phyloP scores from a whole-genome alignment of 1,140 invertebrate genomes.

The Zaprionus taronus region DNA sequence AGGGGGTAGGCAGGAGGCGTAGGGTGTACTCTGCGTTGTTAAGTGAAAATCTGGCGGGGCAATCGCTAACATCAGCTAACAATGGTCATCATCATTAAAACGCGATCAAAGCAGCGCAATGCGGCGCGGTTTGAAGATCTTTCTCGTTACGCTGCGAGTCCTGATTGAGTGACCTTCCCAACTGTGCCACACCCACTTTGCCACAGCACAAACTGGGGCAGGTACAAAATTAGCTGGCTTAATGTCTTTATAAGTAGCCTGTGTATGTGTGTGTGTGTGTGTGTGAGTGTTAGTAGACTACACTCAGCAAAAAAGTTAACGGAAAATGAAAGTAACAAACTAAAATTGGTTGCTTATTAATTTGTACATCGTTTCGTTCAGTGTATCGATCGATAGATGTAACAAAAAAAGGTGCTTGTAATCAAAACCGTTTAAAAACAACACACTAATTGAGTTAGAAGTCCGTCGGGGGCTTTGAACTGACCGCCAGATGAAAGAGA shows the following conservation, averaged over 20 bases:
- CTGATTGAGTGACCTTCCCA: slow-evolving; percentile 74
- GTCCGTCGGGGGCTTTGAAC: slow-evolving; percentile 71
- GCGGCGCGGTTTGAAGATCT: slow-evolving; percentile 43
- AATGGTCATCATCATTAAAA: slow-evolving; percentile 84
- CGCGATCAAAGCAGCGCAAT: slow-evolving; percentile 70
- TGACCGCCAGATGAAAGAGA: slow-evolving; percentile 66
- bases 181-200: slow-evolving; percentile 50
- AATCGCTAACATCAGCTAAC: slow-evolving; percentile 83
- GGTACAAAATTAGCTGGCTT: slow-evolving; percentile 55
- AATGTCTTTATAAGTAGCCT: slow-evolving; percentile 77
- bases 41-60: slow-evolving; percentile 79
- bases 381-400: neutral
- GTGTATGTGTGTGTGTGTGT: too few relatives aligned
- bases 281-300: neutral
- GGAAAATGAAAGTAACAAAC: neutral
- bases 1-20: neutral
- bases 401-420: slow-evolving; percentile 68
- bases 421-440: slow-evolving; percentile 82
- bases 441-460: slow-evolving; percentile 82
- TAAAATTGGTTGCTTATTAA: neutral
- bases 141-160: slow-evolving; percentile 37
- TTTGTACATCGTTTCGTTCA: neutral
- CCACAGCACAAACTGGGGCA: slow-evolving; percentile 33
- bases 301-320: neutral
- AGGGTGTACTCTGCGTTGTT: slow-evolving; percentile 60